phyloP scores from a whole-genome alignment of 2,113 vertebrate genomes.

The Conger conger region DNA sequence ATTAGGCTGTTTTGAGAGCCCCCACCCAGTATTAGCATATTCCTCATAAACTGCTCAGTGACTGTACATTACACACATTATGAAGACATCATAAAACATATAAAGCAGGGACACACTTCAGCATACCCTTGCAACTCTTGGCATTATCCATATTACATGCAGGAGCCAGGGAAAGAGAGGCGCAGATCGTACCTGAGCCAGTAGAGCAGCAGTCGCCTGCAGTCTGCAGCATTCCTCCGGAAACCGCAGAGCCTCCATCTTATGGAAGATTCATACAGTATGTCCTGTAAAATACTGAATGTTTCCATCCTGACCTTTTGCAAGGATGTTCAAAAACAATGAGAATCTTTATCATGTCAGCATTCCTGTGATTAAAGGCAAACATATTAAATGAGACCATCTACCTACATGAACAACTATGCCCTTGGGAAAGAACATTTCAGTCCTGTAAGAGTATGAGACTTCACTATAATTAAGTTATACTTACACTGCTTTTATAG shows the following conservation, averaged over 20 bases:
- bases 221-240: neutral
- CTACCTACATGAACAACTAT: neutral
- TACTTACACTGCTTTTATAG: neutral
- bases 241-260: neutral
- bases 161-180: neutral
- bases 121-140: neutral
- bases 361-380: neutral
- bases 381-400: neutral
- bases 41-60: too few relatives aligned
- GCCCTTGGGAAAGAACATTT: neutral
- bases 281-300: neutral
- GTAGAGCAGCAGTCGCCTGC: neutral
- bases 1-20: too few relatives aligned
- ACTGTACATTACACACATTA: too few relatives aligned
- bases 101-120: too few relatives aligned
- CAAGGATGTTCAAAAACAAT: neutral
- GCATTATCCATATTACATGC: neutral
- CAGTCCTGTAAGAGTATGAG: neutral
- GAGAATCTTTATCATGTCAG: neutral
- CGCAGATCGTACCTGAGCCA: too few relatives aligned
- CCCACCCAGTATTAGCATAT: too few relatives aligned
- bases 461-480: neutral
- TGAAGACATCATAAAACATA: too few relatives aligned
- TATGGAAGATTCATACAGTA: neutral
- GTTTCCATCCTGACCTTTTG: conserved; percentile 2